Conservation (phyloP, 2,113 vertebrate genomes). For the Pelmatolapia mariae region DNA sequence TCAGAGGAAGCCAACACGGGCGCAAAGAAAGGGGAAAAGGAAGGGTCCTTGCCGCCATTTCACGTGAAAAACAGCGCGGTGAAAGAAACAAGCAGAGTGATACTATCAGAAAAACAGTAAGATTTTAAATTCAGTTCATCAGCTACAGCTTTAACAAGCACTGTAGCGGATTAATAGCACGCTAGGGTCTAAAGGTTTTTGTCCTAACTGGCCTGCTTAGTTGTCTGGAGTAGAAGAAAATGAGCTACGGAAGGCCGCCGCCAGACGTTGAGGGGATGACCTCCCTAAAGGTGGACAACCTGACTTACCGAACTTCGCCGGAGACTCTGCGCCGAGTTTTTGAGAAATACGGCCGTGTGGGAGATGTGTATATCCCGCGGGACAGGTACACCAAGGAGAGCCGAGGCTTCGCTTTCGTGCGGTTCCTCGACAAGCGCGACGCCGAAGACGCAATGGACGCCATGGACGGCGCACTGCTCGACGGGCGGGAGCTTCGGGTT, state of each 20-base stretch:
- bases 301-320: constrained; percentile 95
- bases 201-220: background rate
- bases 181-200: rapidly evolving
- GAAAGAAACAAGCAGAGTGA: background rate
- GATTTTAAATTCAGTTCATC: background rate
- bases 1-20: constrained; percentile 31
- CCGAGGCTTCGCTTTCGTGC: constrained; percentile 93
- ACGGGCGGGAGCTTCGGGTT: constrained; percentile 90
- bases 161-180: background rate
- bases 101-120: background rate
- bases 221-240: constrained; percentile 25
- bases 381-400: constrained; percentile 95
- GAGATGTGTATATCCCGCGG: constrained; percentile 93
- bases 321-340: constrained; percentile 94
- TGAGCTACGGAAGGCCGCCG: constrained; percentile 96
- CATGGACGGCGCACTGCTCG: constrained; percentile 93
- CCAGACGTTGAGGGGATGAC: constrained; percentile 99
- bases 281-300: constrained; percentile 98
- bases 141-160: background rate
- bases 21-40: constrained; percentile 32
- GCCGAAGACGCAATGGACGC: constrained; percentile 98
- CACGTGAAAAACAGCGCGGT: constrained; percentile 31
- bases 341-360: constrained; percentile 95
- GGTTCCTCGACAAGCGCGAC: constrained; percentile 94
- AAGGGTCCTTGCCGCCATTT: constrained; percentile 69